A percentile compares a stretch with the other conserved stretches of the same genome.
Evolutionary conservation across 2,888 invertebrate genomes (phyloP).

Genomic region (Polydrusus pterygomalis): DNA sequence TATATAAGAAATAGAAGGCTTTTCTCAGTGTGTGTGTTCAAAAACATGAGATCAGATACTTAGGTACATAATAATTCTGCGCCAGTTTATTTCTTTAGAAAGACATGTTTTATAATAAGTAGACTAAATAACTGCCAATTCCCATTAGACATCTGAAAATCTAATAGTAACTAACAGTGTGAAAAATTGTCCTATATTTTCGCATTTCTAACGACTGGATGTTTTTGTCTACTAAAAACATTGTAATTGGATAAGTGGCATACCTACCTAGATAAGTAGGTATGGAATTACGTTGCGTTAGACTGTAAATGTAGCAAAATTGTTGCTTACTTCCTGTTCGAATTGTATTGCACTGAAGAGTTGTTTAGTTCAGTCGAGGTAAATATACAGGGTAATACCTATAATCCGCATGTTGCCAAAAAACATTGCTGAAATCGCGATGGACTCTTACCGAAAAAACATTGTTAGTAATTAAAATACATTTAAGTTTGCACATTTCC

Average conservation of each 20-base stretch:
- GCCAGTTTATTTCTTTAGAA: no score
- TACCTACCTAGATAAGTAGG: slow-evolving; percentile 21
- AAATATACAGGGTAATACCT: not conserved
- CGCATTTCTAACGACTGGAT: not conserved
- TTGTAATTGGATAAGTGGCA: slow-evolving; percentile 15
- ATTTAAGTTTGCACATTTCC: no score
- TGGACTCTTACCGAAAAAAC: no score
- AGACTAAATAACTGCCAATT: no score
- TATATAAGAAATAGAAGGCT: no score
- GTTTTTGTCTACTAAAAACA: not conserved
- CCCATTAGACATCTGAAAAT: not conserved
- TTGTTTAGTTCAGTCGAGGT: not conserved
- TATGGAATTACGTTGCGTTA: slow-evolving; percentile 2
- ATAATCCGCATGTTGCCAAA: no score
- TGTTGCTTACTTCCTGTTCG: slow-evolving; percentile 25
- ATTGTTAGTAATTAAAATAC: no score
- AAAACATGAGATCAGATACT: no score
- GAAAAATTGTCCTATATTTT: not conserved
- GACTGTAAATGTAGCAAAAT: slow-evolving; percentile 24
- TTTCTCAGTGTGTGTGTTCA: no score
- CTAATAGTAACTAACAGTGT: slow-evolving; percentile 14
- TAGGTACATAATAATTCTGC: no score
- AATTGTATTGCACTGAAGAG: slow-evolving; percentile 10
- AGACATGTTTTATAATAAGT: no score
- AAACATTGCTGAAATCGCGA: no score